Base-by-base conservation (phyloP, 2,888 invertebrate species). In the Osedax frankpressi region DNA sequence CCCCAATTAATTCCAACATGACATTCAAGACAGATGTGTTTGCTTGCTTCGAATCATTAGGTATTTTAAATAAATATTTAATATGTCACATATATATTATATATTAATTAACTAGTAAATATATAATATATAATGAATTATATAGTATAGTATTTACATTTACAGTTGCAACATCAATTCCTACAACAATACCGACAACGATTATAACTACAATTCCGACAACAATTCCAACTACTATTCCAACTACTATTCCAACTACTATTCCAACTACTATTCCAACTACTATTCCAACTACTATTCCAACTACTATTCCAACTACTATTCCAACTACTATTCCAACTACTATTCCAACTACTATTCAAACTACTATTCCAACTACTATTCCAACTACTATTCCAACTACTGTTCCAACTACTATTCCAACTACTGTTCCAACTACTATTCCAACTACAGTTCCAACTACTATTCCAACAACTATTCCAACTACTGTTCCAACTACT, bases 1-100 rank as follows among this genome's bases (percentile, higher is more conserved):
- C 28, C 25, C 28, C 28, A 26, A 2, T 29, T 29, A 29, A 29
- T 28, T 25, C 28, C 19, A 14, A n/a, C 25, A 69, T 69, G 69
- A 29, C n/a, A 69, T 28, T 69, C 28, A 69, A 69, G 28, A 6
- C 29, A 2, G 69, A 29, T 29, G 69, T 69, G n/a, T 69, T 69
- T 69, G 69, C 69, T 29, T 69, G 69, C 29, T 69, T 69, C 69
- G 0, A 28, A 44, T 44, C 19, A 44, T 44, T 44, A 44, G 44
- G 44, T 44, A 44, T n/a, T n/a, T n/a, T n/a, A n/a, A n/a, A n/a
- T n/a, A n/a, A n/a, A n/a, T n/a, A n/a, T n/a, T n/a, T n/a, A n/a
- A n/a, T n/a, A n/a, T n/a, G n/a, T n/a, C n/a, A n/a, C n/a, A n/a
- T n/a, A n/a, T n/a, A n/a, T n/a, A n/a, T n/a, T n/a, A n/a, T n/a